Evolutionary conservation across 2,888 invertebrate species (phyloP).

Genomic region (Sphaeridia pumilis): DNA sequence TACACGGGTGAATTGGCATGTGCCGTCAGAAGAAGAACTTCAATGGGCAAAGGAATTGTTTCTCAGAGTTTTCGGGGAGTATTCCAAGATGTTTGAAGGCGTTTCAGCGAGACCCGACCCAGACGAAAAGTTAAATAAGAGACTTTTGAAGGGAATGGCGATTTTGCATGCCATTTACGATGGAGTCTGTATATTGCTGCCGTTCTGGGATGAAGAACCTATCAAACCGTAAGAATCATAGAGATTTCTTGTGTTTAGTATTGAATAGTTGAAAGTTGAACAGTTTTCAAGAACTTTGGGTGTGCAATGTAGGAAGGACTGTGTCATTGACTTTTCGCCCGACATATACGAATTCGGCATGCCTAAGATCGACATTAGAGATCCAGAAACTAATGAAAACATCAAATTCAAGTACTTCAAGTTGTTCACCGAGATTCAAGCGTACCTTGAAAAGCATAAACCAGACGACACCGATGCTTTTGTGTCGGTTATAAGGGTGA

Average conservation of each 20-base stretch:
- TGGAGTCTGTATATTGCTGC: slow-evolving; percentile 53
- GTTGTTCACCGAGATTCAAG: slow-evolving; percentile 25
- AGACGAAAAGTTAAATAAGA: slow-evolving; percentile 46
- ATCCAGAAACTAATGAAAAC: slow-evolving; percentile 22
- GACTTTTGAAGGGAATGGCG: slow-evolving; percentile 56
- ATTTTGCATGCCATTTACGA: slow-evolving; percentile 55
- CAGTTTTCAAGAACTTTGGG: background rate
- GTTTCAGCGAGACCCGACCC: slow-evolving; percentile 47
- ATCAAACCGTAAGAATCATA: slow-evolving; percentile 34
- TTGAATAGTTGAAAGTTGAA: background rate
- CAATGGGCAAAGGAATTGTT: slow-evolving; percentile 51
- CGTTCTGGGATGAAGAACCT: slow-evolving; percentile 53
- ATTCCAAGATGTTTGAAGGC: slow-evolving; percentile 47
- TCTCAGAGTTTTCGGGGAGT: slow-evolving; percentile 23
- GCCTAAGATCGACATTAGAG: slow-evolving; percentile 20
- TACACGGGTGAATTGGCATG: slow-evolving; percentile 61
- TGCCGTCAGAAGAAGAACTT: slow-evolving; percentile 59
- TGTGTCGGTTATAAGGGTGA: slow-evolving; percentile 38
- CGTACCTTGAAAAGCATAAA: slow-evolving; percentile 33
- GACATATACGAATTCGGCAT: slow-evolving; percentile 38
- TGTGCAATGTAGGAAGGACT: slow-evolving; percentile 38
- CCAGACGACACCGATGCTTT: slow-evolving; percentile 72
- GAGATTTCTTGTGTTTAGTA: background rate
- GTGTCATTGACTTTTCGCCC: slow-evolving; percentile 46
- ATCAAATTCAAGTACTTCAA: slow-evolving; percentile 26